Evolutionary conservation across 2,888 invertebrate species (phyloP), one percentile per base, ranked within the genome.

Genomic region (Cylindroiulus punctatus): DNA sequence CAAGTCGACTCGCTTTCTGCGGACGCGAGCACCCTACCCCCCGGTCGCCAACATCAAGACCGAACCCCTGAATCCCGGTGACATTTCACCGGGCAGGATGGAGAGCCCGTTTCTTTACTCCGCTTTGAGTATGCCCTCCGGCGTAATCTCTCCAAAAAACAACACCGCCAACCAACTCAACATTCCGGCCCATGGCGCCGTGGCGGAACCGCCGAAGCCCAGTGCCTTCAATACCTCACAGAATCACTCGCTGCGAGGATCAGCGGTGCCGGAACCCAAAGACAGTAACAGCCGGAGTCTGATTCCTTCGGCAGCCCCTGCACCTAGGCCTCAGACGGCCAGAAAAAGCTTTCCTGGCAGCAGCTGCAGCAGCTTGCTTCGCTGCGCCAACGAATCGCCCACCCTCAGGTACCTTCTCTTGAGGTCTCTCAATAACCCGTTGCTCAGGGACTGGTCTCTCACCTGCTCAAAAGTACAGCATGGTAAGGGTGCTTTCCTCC

Each of bases 381-480:
- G 57, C n/a, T n/a, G n/a, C n/a, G 7, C 19, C n/a, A 57, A n/a
- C 19, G 57, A 17, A 57, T 57, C 57, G 57, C 19, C 57, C 19
- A n/a, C 57, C n/a, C 57, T 57, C 57, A 57, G 57, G n/a, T n/a
- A 57, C 57, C n/a, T 5, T 57, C 65, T 65, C n/a, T 65, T 65
- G 65, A 12, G 26, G 26, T 65, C 65, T 1, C 10, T 65, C 65
- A 14, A 26, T 8, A 26, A 65, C 26, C 65, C 65, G 12, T 26
- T 14, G 12, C 12, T 65, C n/a, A 65, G 47, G 12, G 10, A 26
- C 65, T 1, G 65, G 0, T 26, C 10, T n/a, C 26, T 26, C 65
- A 26, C 26, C 26, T 65, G 65, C 65, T 65, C 65, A 65, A 65
- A 65, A 12, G 12, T 10, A 0, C 7, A 26, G 26, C 10, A 65